Evolutionary conservation across 2,797 vertebrate genomes (phyloP).

Genomic region (Pristis pectinata): DNA sequence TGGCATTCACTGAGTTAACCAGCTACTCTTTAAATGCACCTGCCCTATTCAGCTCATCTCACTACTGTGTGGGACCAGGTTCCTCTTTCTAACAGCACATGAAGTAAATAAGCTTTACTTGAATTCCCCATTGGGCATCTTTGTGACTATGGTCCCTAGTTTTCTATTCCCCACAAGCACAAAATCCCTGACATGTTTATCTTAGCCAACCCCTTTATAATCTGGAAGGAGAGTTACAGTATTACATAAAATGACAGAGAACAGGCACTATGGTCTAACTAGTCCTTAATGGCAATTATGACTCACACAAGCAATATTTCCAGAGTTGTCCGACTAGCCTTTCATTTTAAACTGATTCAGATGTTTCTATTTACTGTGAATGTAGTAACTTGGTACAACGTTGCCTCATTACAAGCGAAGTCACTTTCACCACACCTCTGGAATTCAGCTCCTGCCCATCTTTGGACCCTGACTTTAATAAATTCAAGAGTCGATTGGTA

Average conservation of each 20-base stretch:
- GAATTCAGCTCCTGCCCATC: neutral
- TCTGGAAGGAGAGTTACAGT: neutral
- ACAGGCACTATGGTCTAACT: neutral
- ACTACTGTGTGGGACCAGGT: neutral
- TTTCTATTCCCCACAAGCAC: neutral
- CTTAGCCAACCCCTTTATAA: neutral
- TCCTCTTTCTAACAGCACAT: neutral
- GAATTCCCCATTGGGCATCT: neutral
- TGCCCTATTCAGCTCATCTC: neutral
- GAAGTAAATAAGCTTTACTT: neutral
- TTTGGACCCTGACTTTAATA: neutral
- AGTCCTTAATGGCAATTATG: neutral
- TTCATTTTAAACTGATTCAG: neutral
- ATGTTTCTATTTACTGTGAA: no score
- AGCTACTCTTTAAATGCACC: neutral
- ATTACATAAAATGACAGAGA: neutral
- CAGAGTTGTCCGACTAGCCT: no score
- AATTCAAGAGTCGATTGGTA: neutral
- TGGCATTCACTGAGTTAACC: neutral
- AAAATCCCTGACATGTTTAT: neutral
- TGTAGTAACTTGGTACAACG: no score
- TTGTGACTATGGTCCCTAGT: neutral
- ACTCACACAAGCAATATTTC: no score
- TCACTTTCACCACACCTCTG: neutral
- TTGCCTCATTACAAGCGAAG: no score